Percentiles rank a stretch among this genome's conserved stretches.
phyloP scores from a whole-genome alignment of 2,113 vertebrate genomes.

The Strix aluco region DNA sequence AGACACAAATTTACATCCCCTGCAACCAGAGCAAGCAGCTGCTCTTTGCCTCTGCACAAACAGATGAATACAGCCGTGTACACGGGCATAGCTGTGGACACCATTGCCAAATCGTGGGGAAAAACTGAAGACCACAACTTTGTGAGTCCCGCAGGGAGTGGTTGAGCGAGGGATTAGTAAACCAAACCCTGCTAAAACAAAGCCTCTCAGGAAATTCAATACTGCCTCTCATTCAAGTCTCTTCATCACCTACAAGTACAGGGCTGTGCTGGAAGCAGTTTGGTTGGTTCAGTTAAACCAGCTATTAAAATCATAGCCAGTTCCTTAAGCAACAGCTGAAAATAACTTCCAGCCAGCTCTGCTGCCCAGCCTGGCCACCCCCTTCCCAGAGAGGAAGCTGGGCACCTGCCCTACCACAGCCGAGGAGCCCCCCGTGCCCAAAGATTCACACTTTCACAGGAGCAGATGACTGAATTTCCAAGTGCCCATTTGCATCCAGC shows the following conservation, averaged over 20 bases:
- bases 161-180: background rate
- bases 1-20: background rate
- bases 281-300: background rate
- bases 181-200: background rate
- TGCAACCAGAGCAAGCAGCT: background rate
- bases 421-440: fast-evolving
- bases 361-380: background rate
- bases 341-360: background rate
- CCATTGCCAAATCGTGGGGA: background rate
- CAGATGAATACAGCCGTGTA: fast-evolving
- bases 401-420: background rate
- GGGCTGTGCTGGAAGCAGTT: background rate
- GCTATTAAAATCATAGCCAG: background rate
- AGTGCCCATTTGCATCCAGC: background rate
- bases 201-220: background rate
- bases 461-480: background rate
- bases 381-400: background rate
- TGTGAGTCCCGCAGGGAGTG: background rate
- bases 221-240: background rate
- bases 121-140: background rate
- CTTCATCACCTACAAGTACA: background rate
- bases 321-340: background rate
- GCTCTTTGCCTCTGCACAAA: background rate
- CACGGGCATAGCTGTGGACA: background rate
- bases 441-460: background rate